These are phyloP conservation scores for Helogale parvula DNA, from an alignment of 2,113 vertebrate genomes.

Conservation along the genomic window DNA sequence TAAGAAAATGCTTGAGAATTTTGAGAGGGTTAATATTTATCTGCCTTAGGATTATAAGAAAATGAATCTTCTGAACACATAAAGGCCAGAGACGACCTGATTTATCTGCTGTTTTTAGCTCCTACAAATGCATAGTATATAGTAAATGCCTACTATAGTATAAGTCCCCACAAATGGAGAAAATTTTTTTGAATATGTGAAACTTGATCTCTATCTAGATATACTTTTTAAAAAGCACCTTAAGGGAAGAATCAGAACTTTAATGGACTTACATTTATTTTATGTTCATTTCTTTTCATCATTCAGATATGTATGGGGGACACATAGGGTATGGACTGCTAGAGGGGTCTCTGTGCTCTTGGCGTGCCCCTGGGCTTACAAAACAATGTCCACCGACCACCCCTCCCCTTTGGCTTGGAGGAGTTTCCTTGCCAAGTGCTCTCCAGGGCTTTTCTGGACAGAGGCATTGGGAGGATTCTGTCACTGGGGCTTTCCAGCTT, in stretches of 20 bases:
- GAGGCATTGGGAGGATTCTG: neutral
- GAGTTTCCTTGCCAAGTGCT: neutral
- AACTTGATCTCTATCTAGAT: neutral
- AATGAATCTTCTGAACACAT: neutral
- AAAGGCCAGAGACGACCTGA: neutral
- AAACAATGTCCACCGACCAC: neutral
- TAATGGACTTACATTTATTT: neutral
- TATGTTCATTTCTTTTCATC: neutral
- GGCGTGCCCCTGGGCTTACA: neutral
- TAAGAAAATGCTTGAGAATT: neutral
- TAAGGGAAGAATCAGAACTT: neutral
- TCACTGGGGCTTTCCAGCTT: neutral
- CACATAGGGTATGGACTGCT: neutral
- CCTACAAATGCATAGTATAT: neutral
- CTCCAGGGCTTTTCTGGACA: neutral
- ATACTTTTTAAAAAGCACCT: neutral
- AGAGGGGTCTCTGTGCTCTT: neutral
- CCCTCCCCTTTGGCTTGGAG: neutral
- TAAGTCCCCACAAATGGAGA: neutral
- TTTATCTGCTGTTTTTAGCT: neutral
- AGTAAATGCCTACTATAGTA: neutral
- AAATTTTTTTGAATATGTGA: neutral
- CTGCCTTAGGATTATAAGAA: neutral
- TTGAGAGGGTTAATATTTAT: neutral
- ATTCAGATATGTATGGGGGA: neutral